These are phyloP conservation scores for Apogon hyalosoma DNA, from an alignment of 2,797 vertebrate genomes.

Conservation along the genomic window DNA sequence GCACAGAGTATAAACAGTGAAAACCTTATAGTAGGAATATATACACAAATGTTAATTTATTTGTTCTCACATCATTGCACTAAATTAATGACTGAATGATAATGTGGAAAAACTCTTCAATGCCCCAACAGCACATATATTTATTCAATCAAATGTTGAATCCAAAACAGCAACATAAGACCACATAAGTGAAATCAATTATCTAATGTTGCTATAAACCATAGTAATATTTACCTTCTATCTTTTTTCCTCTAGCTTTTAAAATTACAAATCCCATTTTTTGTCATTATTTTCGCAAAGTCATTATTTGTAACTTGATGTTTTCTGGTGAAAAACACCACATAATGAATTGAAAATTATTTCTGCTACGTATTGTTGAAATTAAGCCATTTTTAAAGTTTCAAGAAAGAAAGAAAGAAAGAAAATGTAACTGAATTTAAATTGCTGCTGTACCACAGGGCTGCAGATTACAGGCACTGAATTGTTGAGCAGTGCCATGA, in stretches of 20 bases:
- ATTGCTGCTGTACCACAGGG: constrained; percentile 80
- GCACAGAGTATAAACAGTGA: neutral
- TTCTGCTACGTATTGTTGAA: no score
- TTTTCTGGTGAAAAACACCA: no score
- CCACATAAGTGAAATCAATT: neutral
- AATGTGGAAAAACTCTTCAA: neutral
- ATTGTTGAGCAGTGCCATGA: constrained; percentile 84
- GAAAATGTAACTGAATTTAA: neutral
- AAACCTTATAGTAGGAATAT: neutral
- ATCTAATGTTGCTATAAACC: neutral
- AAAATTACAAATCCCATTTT: no score
- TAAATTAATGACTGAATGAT: no score
- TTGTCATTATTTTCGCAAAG: no score
- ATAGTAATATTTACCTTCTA: neutral
- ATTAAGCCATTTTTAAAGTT: no score
- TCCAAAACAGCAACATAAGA: neutral
- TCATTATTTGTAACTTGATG: no score
- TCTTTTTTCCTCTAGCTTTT: neutral
- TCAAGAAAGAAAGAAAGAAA: no score
- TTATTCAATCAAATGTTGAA: neutral
- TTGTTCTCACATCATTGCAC: no score
- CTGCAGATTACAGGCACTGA: constrained; percentile 88
- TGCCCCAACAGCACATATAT: neutral
- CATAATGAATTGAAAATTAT: no score
- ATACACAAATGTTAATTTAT: no score